Conservation (phyloP, 2,888 invertebrate species). For the Anagyrus pseudococci region DNA sequence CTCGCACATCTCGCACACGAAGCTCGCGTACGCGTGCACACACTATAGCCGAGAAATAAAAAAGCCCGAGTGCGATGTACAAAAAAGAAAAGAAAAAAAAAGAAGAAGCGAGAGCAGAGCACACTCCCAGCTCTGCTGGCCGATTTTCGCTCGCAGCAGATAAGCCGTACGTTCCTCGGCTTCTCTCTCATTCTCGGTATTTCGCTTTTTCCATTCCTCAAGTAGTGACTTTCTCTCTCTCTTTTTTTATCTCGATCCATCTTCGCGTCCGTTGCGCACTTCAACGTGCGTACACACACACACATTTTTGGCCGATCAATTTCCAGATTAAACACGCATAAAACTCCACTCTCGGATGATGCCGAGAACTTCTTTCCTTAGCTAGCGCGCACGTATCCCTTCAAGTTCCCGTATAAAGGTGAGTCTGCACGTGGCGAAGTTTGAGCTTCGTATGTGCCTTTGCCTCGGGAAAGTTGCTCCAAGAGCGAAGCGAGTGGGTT, state of each 20-base stretch:
- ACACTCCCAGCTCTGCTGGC: slow-evolving; percentile 40
- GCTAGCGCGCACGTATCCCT: background rate
- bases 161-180: slow-evolving; percentile 38
- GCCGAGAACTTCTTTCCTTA: slow-evolving; percentile 8
- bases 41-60: too few relatives aligned
- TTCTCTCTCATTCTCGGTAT: slow-evolving; percentile 33
- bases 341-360: slow-evolving; percentile 52
- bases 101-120: background rate
- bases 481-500: background rate
- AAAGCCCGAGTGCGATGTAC: too few relatives aligned
- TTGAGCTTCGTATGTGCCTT: background rate
- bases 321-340: slow-evolving; percentile 61
- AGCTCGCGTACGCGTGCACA: too few relatives aligned
- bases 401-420: slow-evolving; percentile 4
- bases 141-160: slow-evolving; percentile 43
- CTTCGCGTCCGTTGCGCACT: slow-evolving; percentile 41
- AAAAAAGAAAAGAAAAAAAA: slow-evolving; percentile 6
- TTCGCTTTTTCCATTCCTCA: slow-evolving; percentile 34
- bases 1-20: slow-evolving; percentile 37
- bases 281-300: slow-evolving; percentile 47
- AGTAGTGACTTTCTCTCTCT: slow-evolving; percentile 34
- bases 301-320: slow-evolving; percentile 57
- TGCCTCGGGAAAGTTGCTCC: slow-evolving; percentile 17
- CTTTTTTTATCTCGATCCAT: slow-evolving; percentile 24
- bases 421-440: background rate